Percentiles rank a stretch among this genome's conserved stretches.
These are phyloP conservation scores for Euphonia xanthogaster DNA, from an alignment of 2,797 vertebrate species.

Conservation along the genomic window DNA sequence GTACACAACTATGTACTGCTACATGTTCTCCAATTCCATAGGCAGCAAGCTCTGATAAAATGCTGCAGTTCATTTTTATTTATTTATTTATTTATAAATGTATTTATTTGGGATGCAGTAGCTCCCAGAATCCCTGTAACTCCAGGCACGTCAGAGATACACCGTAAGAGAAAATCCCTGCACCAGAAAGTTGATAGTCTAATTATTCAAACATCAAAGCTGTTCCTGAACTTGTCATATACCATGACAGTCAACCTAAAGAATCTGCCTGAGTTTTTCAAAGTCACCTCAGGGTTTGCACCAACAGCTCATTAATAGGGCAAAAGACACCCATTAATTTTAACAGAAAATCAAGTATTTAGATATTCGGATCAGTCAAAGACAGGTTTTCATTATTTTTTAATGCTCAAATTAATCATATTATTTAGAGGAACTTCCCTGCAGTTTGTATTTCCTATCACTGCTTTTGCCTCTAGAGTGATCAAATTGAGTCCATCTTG, in stretches of 20 bases:
- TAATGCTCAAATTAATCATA: slow-evolving; percentile 36
- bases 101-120: neutral
- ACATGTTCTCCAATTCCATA: neutral
- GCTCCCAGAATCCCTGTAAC: neutral
- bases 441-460: neutral
- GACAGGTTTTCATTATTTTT: slow-evolving; percentile 40
- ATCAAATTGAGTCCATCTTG: neutral
- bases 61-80: neutral
- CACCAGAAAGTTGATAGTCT: slow-evolving; percentile 7
- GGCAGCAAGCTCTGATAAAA: neutral
- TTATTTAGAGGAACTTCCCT: slow-evolving; percentile 40
- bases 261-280: slow-evolving; percentile 21
- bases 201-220: slow-evolving; percentile 64
- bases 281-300: slow-evolving; percentile 48
- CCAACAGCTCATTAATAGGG: slow-evolving; percentile 48
- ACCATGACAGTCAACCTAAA: slow-evolving; percentile 17
- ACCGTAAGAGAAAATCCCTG: neutral
- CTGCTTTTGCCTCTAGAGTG: neutral
- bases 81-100: neutral
- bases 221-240: slow-evolving; percentile 21
- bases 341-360: slow-evolving; percentile 50
- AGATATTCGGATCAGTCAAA: neutral
- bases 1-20: neutral
- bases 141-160: neutral
- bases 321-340: slow-evolving; percentile 55